Conservation (phyloP, 2,888 invertebrate species). For the Orthonevra nobilis region DNA sequence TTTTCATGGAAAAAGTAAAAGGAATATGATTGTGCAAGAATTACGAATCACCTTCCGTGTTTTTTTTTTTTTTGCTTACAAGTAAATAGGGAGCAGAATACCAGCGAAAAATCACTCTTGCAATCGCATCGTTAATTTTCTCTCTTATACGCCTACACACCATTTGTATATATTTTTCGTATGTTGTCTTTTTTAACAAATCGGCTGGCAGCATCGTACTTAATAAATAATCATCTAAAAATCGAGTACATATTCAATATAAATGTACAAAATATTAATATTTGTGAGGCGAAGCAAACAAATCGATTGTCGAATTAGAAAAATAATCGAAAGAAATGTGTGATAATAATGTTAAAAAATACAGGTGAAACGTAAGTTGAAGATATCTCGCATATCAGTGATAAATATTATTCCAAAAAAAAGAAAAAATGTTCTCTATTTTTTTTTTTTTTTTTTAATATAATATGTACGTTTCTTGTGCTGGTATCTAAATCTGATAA, state of each 20-base stretch:
- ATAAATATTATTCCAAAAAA: slow-evolving; percentile 28
- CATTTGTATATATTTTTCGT: slow-evolving; percentile 53
- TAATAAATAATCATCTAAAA: too few species aligned
- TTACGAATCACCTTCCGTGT: slow-evolving; percentile 58
- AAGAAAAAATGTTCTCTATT: neutral
- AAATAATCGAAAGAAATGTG: slow-evolving; percentile 29
- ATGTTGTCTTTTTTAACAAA: slow-evolving; percentile 48
- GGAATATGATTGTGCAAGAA: slow-evolving; percentile 60
- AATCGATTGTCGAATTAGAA: slow-evolving; percentile 41
- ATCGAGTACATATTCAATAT: slow-evolving; percentile 20
- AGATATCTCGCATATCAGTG: slow-evolving; percentile 12
- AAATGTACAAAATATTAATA: slow-evolving; percentile 8
- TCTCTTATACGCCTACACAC: slow-evolving; percentile 59
- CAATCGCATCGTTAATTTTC: slow-evolving; percentile 42
- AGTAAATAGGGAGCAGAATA: slow-evolving; percentile 33
- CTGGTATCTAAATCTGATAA: too few species aligned
- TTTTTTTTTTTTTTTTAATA: too few species aligned
- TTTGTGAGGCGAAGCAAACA: slow-evolving; percentile 18
- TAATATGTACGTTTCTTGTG: slow-evolving; percentile 13
- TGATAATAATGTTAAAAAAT: slow-evolving; percentile 13
- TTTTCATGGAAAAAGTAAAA: slow-evolving; percentile 46
- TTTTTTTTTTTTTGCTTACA: slow-evolving; percentile 49
- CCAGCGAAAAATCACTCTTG: slow-evolving; percentile 40
- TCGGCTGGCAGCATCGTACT: slow-evolving; percentile 41
- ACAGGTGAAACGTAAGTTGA: slow-evolving; percentile 53